Conservation (phyloP, 2,888 invertebrate genomes). For the Ectropis crepuscularia region DNA sequence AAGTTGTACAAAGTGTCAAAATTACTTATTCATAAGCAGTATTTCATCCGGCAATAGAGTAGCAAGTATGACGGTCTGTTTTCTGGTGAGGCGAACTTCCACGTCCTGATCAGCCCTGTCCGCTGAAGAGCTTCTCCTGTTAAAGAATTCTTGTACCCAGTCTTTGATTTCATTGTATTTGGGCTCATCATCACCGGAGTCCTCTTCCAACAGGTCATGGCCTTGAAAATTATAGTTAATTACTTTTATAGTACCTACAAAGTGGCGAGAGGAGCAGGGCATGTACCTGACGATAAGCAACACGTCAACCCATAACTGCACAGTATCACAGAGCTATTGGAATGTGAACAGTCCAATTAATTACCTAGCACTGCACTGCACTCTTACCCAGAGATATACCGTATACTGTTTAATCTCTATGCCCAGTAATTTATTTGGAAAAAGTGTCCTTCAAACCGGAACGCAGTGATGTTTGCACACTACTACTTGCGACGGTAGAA, state of each 20-base stretch:
- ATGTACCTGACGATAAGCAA: no score
- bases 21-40: slow-evolving; percentile 72
- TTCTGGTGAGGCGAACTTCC: slow-evolving; percentile 73
- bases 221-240: not conserved
- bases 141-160: slow-evolving; percentile 72
- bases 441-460: no score
- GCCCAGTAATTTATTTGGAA: no score
- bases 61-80: slow-evolving; percentile 79
- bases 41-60: slow-evolving; percentile 85
- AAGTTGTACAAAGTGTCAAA: not conserved
- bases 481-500: no score
- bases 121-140: slow-evolving; percentile 59
- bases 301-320: no score
- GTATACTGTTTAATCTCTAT: no score
- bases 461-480: no score
- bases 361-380: no score
- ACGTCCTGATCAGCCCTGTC: slow-evolving; percentile 70
- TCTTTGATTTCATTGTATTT: slow-evolving; percentile 60
- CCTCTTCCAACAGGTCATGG: slow-evolving; percentile 49
- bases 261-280: no score
- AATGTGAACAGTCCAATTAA: no score
- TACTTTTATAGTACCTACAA: not conserved
- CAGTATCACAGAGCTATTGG: no score
- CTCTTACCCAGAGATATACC: no score
- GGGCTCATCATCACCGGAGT: slow-evolving; percentile 63